These are phyloP conservation scores for Phengaris alcon DNA, from an alignment of 2,888 invertebrate species.

Conservation along the genomic window DNA sequence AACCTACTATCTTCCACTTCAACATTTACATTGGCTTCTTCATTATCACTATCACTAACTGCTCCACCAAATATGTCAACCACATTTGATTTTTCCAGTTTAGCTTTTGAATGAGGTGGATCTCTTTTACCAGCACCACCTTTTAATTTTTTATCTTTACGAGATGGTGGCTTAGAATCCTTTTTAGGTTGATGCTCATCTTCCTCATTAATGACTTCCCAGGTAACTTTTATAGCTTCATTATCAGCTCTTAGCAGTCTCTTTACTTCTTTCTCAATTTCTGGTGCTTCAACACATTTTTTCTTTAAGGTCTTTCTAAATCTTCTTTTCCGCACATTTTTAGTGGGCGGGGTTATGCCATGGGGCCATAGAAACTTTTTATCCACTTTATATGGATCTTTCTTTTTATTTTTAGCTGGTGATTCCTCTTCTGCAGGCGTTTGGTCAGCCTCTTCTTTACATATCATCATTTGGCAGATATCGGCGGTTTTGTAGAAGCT, in stretches of 20 bases:
- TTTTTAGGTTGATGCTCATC: conserved; percentile 81
- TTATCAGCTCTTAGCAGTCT: conserved; percentile 93
- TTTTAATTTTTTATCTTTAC: conserved; percentile 62
- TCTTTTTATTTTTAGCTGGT: conserved; percentile 88
- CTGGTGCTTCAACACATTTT: conserved; percentile 97
- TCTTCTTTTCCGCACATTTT: conserved; percentile 94
- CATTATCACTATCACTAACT: conserved; percentile 91
- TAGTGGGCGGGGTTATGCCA: conserved; percentile 96
- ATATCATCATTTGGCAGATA: conserved; percentile 94
- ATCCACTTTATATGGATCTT: conserved; percentile 89
- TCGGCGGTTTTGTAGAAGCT: conserved; percentile 99
- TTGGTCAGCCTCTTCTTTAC: conserved; percentile 92
- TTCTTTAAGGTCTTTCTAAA: conserved; percentile 97
- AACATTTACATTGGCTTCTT: conserved; percentile 88
- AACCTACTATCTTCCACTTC: conserved; percentile 90
- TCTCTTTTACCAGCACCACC: conserved; percentile 30
- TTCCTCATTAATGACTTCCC: conserved; percentile 94
- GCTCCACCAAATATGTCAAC: conserved; percentile 94
- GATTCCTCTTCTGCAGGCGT: conserved; percentile 87
- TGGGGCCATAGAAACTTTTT: conserved; percentile 97
- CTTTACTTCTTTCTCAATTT: conserved; percentile 98
- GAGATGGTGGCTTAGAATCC: conserved; percentile 41
- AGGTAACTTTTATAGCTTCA: conserved; percentile 92
- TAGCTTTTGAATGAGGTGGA: not conserved
- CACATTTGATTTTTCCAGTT: conserved; percentile 57